Conservation (phyloP, 2,113 vertebrate species). For the Labrus mixtus region DNA sequence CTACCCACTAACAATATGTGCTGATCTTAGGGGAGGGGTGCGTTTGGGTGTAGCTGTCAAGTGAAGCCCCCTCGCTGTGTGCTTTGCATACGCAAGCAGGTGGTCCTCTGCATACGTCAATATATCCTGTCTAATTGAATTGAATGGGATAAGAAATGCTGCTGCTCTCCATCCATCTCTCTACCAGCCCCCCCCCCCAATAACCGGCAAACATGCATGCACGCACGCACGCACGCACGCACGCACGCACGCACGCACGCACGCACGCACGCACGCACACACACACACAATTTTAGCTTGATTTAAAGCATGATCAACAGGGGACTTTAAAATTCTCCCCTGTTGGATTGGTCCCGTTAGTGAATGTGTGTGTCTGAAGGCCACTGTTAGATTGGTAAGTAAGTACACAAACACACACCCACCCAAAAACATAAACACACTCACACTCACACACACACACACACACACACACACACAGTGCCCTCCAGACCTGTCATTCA, state of each 20-base stretch:
- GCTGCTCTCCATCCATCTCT: conserved; percentile 56
- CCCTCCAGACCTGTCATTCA: conserved; percentile 77
- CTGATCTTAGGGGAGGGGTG: conserved; percentile 47
- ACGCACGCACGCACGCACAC: conserved; percentile 21
- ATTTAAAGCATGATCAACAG: neutral
- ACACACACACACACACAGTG: conserved; percentile 37
- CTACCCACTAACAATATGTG: conserved; percentile 47
- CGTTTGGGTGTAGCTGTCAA: conserved; percentile 52
- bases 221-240: conserved; percentile 22
- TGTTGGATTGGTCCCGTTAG: too few species aligned
- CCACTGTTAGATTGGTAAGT: neutral
- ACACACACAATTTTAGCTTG: neutral
- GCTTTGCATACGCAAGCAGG: conserved; percentile 76
- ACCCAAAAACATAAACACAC: conserved; percentile 4
- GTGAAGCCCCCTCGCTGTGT: conserved; percentile 60
- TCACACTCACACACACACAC: conserved; percentile 22
- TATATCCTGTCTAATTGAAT: conserved; percentile 74
- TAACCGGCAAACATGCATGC: conserved; percentile 27
- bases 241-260: conserved; percentile 23
- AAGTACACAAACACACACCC: neutral
- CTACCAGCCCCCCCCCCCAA: conserved; percentile 29
- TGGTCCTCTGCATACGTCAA: conserved; percentile 64
- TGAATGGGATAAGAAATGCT: conserved; percentile 68
- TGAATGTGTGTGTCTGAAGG: neutral
- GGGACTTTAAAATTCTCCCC: too few species aligned